Conservation (phyloP, 2,113 vertebrate genomes). For the Poecile atricapillus region DNA sequence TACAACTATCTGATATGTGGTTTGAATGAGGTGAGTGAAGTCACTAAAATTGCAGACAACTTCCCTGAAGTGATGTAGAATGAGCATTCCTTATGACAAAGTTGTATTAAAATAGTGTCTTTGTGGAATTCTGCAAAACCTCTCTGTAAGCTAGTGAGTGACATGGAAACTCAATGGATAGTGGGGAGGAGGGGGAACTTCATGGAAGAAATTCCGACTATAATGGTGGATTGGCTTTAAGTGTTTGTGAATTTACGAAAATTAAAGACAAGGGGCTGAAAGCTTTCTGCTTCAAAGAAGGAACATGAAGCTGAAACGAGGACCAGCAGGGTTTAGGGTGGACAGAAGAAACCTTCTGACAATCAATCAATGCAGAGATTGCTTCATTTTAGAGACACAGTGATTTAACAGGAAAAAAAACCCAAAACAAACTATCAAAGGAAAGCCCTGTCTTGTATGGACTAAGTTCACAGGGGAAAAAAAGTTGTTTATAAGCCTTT, state of each 20-base stretch:
- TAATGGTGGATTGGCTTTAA: background rate
- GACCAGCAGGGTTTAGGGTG: background rate
- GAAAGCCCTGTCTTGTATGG: background rate
- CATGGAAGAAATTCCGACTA: rapidly evolving
- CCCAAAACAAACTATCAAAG: too few species aligned
- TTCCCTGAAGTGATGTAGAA: background rate
- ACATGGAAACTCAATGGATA: background rate
- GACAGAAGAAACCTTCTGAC: background rate
- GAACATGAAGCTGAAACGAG: background rate
- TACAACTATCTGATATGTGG: background rate
- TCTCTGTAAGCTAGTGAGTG: background rate
- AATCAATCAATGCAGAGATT: background rate
- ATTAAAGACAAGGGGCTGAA: background rate
- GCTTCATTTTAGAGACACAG: background rate
- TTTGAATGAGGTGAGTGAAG: background rate
- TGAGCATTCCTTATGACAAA: background rate
- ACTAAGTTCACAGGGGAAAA: background rate
- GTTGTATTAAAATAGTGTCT: background rate
- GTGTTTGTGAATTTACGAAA: background rate
- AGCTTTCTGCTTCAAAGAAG: background rate
- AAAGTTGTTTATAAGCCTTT: background rate
- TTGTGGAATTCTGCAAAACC: background rate
- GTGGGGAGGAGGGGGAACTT: background rate
- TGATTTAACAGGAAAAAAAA: background rate
- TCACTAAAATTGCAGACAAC: background rate